These are phyloP conservation scores for Pseudorhombus dupliciocellatus DNA, from an alignment of 2,113 vertebrate genomes.

Conservation along the genomic window DNA sequence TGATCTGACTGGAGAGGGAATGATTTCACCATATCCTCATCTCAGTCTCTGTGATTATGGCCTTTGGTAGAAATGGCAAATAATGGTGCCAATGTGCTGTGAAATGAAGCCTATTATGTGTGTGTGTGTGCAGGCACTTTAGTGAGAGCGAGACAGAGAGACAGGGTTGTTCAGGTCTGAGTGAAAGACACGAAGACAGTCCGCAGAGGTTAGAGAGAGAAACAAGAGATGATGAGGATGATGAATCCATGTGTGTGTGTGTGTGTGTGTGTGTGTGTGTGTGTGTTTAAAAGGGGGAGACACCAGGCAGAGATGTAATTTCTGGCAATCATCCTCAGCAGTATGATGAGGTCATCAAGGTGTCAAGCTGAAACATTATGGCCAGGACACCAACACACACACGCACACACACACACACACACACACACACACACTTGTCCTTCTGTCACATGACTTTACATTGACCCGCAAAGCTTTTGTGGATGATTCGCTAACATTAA, in stretches of 20 bases:
- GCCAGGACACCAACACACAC: not conserved
- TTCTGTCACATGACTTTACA: no score
- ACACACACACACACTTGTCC: not conserved
- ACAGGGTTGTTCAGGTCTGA: not conserved
- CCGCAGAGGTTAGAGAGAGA: conserved; percentile 48
- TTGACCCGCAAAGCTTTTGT: no score
- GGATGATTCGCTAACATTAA: no score
- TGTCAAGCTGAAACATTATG: conserved; percentile 49
- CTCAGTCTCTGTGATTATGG: conserved; percentile 62
- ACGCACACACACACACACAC: conserved; percentile 12
- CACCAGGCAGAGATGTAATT: conserved; percentile 35
- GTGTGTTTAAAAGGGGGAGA: conserved; percentile 21
- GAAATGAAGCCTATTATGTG: conserved; percentile 71
- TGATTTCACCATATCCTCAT: conserved; percentile 62
- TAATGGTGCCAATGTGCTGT: conserved; percentile 76
- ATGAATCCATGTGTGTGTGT: conserved; percentile 32
- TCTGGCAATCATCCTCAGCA: conserved; percentile 57
- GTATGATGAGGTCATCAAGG: conserved; percentile 54
- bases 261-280: conserved; percentile 14
- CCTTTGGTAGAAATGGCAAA: conserved; percentile 67
- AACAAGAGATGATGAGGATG: conserved; percentile 50
- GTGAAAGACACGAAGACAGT: conserved; percentile 11
- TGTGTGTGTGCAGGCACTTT: not conserved
- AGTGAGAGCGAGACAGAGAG: not conserved
- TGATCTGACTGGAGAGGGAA: conserved; percentile 62